A percentile compares a stretch with the other conserved stretches of the same genome.
Conservation (phyloP, 2,113 vertebrate species). For the Carollia perspicillata region DNA sequence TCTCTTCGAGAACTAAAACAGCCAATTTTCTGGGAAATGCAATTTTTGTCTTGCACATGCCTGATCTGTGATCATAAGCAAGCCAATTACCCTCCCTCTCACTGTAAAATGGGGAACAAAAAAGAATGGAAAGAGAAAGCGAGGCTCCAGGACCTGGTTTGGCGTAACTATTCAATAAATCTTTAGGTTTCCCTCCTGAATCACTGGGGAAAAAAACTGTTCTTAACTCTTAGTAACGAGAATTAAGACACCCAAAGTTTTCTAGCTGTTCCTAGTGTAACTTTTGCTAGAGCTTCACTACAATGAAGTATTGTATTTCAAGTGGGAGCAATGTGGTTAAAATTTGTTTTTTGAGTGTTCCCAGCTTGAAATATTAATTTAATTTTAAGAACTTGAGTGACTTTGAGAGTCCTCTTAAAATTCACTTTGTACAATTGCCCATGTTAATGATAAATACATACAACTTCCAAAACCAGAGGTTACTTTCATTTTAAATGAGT, state of each 20-base stretch:
- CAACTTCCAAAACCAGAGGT: not conserved
- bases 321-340: not conserved
- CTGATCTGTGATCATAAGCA: not conserved
- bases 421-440: not conserved
- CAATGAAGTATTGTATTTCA: slow-evolving; percentile 36
- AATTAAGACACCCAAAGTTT: slow-evolving; percentile 10
- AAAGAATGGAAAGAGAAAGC: not conserved
- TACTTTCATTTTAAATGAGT: slow-evolving; percentile 21
- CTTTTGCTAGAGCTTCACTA: not conserved
- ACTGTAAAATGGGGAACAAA: not conserved
- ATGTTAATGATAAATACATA: not conserved
- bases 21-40: not conserved
- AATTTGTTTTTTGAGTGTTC: not conserved
- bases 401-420: not conserved
- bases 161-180: not conserved
- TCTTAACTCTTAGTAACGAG: slow-evolving; percentile 12
- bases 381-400: slow-evolving; percentile 14
- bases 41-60: not conserved
- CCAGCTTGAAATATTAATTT: slow-evolving; percentile 3
- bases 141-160: not conserved
- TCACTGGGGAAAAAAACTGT: not conserved
- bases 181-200: not conserved
- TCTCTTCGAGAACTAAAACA: not conserved
- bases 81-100: not conserved
- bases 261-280: not conserved